These are phyloP conservation scores for Nyctereutes procyonoides DNA, from an alignment of 2,113 vertebrate genomes.

Conservation along the genomic window DNA sequence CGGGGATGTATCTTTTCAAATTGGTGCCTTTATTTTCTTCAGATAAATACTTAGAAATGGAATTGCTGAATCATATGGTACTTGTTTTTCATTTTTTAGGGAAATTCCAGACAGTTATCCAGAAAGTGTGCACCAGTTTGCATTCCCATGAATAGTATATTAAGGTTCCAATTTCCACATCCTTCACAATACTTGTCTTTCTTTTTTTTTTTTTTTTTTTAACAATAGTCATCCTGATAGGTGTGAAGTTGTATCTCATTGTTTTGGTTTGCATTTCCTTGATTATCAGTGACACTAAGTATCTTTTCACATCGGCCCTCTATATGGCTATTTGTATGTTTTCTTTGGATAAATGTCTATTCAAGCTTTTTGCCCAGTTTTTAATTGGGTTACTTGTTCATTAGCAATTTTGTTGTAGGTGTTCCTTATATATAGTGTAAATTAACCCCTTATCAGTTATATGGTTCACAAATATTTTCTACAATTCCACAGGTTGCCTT, in stretches of 20 bases:
- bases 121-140: neutral
- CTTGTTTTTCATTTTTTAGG: neutral
- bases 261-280: neutral
- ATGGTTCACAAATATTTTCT: neutral
- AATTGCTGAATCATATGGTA: neutral
- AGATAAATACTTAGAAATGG: neutral
- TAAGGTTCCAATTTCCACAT: neutral
- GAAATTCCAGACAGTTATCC: neutral
- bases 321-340: neutral
- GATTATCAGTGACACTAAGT: neutral
- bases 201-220: neutral
- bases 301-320: neutral
- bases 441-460: neutral
- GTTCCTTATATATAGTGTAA: neutral
- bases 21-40: neutral
- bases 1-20: neutral
- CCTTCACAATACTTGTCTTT: neutral
- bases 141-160: neutral
- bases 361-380: neutral
- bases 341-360: neutral
- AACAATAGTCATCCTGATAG: neutral
- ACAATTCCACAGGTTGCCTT: neutral
- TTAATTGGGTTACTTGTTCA: neutral
- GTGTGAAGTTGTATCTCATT: neutral
- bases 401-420: neutral